Evolutionary conservation across 1,140 invertebrate species (phyloP), one percentile per base, ranked within the genome.

Genomic region (Drosophila sproati): DNA sequence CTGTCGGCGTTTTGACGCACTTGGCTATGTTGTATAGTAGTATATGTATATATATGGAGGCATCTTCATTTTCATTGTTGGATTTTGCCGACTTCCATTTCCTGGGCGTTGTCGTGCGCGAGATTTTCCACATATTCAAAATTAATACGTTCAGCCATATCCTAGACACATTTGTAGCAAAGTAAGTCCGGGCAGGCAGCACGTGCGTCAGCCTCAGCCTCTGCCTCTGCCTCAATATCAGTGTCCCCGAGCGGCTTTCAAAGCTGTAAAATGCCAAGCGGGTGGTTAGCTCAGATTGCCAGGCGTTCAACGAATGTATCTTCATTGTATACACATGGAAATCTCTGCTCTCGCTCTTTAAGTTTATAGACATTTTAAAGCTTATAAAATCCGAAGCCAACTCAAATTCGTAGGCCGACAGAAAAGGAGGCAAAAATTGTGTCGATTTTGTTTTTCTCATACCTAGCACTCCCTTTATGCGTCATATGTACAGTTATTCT

Each of bases 81-180:
- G 67, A 39, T 57, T n/a, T n/a, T 43, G 37, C 55, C 55, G 55
- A 31, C 74, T 79, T 80, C 73, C 83, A 85, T 89, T 89, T 85
- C 83, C 85, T 80, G 68, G 56, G 68, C 77, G 45, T 57, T 59
- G 70, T 34, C 48, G 70, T 68, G 79, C 87, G 83, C 85, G 83
- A 88, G 77, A 88, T 85, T 89, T 81, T 88, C 80, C 86, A 89
- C 80, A 89, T 89, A 88, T 88, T 88, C 85, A 88, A 88, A 88
- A 88, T 88, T 88, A 88, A 88, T 88, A 80, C 85, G 85, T 88
- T 88, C 54, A 73, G 77, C 78, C 80, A 85, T 83, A 85, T 89
- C 80, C 85, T 88, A 89, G 80, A 80, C 85, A 74, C 85, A 88
- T 88, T 88, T 89, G 80, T 85, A 78, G 60, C 60, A 8, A 51